Evolutionary conservation across 2,797 vertebrate genomes (phyloP).

Genomic region (Cynodonichthys magdalenae): DNA sequence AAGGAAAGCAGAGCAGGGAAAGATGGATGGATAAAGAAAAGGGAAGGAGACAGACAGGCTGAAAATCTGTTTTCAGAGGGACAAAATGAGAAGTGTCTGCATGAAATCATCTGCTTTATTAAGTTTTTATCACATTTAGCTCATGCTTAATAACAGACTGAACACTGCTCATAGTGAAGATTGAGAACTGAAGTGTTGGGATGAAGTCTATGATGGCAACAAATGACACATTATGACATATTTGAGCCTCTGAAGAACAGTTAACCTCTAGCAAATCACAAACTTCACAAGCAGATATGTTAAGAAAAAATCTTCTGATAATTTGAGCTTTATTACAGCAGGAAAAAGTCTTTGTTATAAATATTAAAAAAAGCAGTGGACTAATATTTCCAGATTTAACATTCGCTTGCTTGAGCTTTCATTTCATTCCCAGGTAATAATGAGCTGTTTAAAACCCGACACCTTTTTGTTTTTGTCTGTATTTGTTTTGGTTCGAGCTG

Average conservation of each 20-base stretch:
- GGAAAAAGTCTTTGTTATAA: not conserved
- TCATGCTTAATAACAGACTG: conserved; percentile 4
- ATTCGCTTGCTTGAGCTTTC: too few relatives aligned
- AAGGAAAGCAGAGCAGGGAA: conserved; percentile 28
- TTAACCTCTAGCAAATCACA: not conserved
- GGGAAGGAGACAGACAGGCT: conserved; percentile 50
- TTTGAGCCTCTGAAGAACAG: not conserved
- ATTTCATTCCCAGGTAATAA: not conserved
- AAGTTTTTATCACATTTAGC: conserved; percentile 31
- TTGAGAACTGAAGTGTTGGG: not conserved
- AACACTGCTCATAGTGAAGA: not conserved
- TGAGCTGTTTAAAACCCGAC: not conserved
- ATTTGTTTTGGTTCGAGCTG: not conserved
- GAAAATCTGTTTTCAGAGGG: conserved; percentile 45
- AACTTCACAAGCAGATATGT: not conserved
- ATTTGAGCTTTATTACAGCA: not conserved
- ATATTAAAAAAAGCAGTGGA: not conserved
- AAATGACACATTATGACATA: not conserved
- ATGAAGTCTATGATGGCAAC: not conserved
- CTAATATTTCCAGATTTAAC: not conserved
- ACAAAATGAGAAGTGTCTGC: conserved; percentile 49
- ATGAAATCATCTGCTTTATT: conserved; percentile 22
- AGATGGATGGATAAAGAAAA: conserved; percentile 62
- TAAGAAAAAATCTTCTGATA: too few relatives aligned
- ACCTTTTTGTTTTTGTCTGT: not conserved